Conservation (phyloP, 2,797 vertebrate species). For the Nyctalus aviator region DNA sequence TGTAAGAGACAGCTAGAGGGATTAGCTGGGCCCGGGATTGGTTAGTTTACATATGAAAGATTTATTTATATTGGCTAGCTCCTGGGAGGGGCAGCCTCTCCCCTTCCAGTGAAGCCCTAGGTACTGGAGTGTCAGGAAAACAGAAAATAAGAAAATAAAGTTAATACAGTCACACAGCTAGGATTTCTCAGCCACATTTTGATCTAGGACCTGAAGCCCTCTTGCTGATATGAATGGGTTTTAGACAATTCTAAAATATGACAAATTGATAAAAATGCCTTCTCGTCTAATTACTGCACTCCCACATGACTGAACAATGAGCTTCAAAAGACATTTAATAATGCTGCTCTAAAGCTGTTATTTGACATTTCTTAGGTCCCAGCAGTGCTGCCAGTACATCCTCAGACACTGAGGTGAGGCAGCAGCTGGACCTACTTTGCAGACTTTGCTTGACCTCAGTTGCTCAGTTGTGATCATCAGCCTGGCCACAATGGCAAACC, state of each 20-base stretch:
- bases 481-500: neutral
- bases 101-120: neutral
- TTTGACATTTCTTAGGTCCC: neutral
- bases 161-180: neutral
- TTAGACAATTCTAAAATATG: slow-evolving; percentile 17
- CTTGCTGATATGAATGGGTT: slow-evolving; percentile 11
- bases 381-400: neutral
- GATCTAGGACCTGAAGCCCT: neutral
- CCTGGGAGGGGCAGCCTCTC: neutral
- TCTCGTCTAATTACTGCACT: neutral
- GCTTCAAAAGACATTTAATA: neutral
- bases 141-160: neutral
- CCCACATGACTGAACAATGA: neutral
- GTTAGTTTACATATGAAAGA: neutral
- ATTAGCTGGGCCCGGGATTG: neutral
- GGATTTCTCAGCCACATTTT: neutral
- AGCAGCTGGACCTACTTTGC: neutral
- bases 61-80: neutral
- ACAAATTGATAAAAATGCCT: neutral
- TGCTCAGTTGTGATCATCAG: neutral
- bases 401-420: neutral
- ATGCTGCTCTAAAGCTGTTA: neutral
- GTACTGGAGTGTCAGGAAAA: neutral
- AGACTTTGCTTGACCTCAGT: neutral
- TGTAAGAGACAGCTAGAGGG: neutral